Conservation (phyloP, 2,797 vertebrate genomes). For the Echiichthys vipera region DNA sequence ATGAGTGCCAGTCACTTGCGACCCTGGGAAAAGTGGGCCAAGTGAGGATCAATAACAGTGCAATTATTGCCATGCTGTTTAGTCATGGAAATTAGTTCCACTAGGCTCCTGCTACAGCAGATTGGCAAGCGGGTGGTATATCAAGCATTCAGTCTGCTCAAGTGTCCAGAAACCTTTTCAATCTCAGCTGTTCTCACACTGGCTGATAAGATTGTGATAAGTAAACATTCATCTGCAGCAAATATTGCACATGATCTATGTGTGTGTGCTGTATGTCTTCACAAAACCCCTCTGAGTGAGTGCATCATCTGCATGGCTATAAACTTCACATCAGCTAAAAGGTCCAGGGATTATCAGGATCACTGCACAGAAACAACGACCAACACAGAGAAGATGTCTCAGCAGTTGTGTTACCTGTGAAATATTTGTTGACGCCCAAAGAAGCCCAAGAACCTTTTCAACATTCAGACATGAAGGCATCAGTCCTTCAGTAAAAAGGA, state of each 20-base stretch:
- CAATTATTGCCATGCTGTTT: constrained; percentile 36
- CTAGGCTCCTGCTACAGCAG: constrained; percentile 3
- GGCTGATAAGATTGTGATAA: constrained; percentile 5
- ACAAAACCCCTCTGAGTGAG: not conserved
- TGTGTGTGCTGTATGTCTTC: not conserved
- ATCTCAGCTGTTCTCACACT: not conserved
- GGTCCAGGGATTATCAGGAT: constrained; percentile 38
- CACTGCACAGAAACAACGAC: constrained; percentile 58
- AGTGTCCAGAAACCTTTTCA: constrained; percentile 19
- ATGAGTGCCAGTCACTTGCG: not conserved
- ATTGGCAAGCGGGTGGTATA: not conserved
- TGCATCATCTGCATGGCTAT: constrained; percentile 11
- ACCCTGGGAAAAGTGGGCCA: constrained; percentile 35
- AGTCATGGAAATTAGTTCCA: constrained; percentile 35
- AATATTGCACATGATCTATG: not conserved
- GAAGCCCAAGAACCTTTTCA: constrained; percentile 25
- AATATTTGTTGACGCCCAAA: constrained; percentile 40
- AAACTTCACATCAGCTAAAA: constrained; percentile 26
- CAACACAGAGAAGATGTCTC: constrained; percentile 39
- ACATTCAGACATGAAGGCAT: constrained; percentile 28
- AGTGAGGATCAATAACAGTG: constrained; percentile 6
- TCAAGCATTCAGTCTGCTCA: constrained; percentile 9
- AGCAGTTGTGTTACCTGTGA: constrained; percentile 37
- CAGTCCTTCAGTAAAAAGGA: constrained; percentile 5
- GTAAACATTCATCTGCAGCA: not conserved